Percentiles rank a stretch among this genome's conserved stretches.
Conservation (phyloP, 2,888 invertebrate genomes). For the Dryobota labecula region DNA sequence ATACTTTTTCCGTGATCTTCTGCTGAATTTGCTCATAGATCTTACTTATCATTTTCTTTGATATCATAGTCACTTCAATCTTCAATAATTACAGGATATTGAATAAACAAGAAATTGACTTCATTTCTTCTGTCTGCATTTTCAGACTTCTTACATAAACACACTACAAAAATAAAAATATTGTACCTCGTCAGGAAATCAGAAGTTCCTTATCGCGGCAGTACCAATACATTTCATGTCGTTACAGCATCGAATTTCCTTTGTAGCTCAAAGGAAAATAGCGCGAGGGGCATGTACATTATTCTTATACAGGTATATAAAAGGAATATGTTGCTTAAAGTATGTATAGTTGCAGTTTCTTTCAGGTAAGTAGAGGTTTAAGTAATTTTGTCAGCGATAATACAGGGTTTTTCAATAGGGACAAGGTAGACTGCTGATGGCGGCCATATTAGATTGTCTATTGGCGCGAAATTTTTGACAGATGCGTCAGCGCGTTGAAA, state of each 20-base stretch:
- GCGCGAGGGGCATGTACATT: slow-evolving; percentile 35
- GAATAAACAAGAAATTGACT: neutral
- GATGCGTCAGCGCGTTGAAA: too few species aligned
- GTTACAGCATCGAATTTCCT: slow-evolving; percentile 59
- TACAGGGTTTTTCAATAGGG: too few species aligned
- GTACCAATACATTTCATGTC: slow-evolving; percentile 57
- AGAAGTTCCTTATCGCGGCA: slow-evolving; percentile 47
- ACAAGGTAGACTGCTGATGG: too few species aligned
- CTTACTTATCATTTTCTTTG: neutral
- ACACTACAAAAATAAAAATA: slow-evolving; percentile 19
- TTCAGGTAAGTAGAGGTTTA: neutral
- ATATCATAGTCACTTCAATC: neutral
- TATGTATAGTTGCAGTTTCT: slow-evolving; percentile 20
- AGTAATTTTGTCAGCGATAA: too few species aligned
- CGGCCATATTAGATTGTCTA: too few species aligned
- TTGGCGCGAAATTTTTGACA: too few species aligned
- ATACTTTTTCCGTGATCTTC: neutral
- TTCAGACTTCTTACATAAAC: neutral
- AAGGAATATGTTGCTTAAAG: slow-evolving; percentile 3
- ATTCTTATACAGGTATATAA: slow-evolving; percentile 36
- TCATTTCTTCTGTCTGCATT: neutral
- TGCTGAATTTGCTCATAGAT: neutral
- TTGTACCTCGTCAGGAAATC: slow-evolving; percentile 54
- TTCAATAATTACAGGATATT: neutral
- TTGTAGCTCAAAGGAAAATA: slow-evolving; percentile 48